These are phyloP conservation scores for Stictonetta naevosa DNA, from an alignment of 2,113 vertebrate species.

Conservation along the genomic window DNA sequence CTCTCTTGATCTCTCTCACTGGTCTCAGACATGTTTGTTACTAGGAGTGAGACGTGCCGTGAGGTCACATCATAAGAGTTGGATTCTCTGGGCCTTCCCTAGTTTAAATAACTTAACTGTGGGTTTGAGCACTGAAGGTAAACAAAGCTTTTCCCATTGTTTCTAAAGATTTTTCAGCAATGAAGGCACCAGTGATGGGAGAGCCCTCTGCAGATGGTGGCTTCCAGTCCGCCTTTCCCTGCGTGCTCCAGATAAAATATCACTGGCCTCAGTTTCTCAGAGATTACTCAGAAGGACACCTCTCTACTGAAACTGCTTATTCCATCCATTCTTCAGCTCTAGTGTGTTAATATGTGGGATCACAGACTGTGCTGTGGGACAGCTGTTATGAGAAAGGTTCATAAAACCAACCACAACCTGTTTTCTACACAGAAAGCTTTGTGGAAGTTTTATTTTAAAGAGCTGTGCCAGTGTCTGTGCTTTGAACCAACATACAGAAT, in stretches of 20 bases:
- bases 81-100: background rate
- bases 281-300: background rate
- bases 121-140: background rate
- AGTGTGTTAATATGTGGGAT: background rate
- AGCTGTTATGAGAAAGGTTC: background rate
- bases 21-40: rapidly evolving
- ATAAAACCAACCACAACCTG: background rate
- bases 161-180: background rate
- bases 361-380: background rate
- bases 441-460: background rate
- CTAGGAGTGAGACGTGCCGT: rapidly evolving
- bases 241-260: background rate
- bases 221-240: background rate
- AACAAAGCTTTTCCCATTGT: background rate
- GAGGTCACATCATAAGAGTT: background rate
- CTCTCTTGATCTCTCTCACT: rapidly evolving
- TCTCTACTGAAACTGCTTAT: background rate
- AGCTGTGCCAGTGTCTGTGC: background rate
- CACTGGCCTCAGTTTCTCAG: background rate
- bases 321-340: background rate
- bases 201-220: background rate
- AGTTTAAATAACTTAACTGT: background rate
- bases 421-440: background rate
- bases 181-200: background rate
- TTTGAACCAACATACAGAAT: background rate